Base-by-base conservation (phyloP, 2,888 invertebrate genomes). In the Athrips mouffetella region DNA sequence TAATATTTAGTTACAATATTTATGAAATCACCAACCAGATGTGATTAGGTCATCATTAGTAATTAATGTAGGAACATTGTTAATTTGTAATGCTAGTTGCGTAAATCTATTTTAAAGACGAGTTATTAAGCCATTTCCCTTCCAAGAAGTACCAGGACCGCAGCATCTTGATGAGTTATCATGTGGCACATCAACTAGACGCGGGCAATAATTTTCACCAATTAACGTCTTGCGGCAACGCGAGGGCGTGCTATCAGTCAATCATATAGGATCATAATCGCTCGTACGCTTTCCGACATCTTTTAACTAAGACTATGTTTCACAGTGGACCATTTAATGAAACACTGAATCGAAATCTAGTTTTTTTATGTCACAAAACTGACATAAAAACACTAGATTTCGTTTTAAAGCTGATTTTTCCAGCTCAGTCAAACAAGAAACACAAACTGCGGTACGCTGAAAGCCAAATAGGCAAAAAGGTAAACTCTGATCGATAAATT, bases 151-250 rank as follows among this genome's bases (percentile, higher is more conserved):
- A 2, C 2, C 10, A 8, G 2, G n/a, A 10, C 37, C 25, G 25
- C 5, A 25, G 25, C 25, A 25, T 37, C 37, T 15, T 15, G 37
- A 37, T 8, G 20, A 13, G 40, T 15, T 42, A 42, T 42, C 42
- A 42, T 29, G 18, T 42, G 21, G 42, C 27, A 16, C 29, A 42
- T 42, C 42, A 29, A 5, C n/a, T n/a, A n/a, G n/a, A n/a, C 3
- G n/a, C 18, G 6, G 25, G 29, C 29, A 42, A 42, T 42, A 42
- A 42, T 42, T 42, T 42, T 29, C 29, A 42, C 42, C 42, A 42
- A 42, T 42, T 42, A 42, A 11, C 42, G 18, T 2, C 11, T n/a
- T 2, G 29, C 6, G 30, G 29, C 13, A 20, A 2, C 42, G 16
- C 25, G 29, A 3, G 16, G 40, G 23, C 2, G 23, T 23, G 13